Conservation (phyloP, 2,888 invertebrate genomes). For the Buathra laborator region DNA sequence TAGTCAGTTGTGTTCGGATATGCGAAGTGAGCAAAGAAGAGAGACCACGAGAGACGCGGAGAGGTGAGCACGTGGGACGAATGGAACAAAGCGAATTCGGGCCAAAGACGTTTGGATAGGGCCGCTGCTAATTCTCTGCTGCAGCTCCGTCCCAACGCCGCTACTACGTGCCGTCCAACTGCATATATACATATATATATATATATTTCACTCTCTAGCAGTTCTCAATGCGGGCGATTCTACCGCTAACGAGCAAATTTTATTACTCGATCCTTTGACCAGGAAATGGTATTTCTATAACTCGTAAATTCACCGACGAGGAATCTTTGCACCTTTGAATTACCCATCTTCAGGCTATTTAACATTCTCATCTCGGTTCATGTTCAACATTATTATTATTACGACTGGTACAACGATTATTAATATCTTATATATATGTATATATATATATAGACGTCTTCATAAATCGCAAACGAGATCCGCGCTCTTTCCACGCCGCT, state of each 20-base stretch:
- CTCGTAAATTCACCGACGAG: conserved; percentile 23
- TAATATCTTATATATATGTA: background rate
- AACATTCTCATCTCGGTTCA: background rate
- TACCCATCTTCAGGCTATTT: background rate
- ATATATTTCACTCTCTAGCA: background rate
- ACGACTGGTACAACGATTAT: no score
- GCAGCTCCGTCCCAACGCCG: background rate
- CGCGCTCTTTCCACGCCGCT: background rate
- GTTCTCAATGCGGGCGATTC: background rate
- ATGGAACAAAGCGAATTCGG: conserved; percentile 64
- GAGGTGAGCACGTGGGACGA: conserved; percentile 53
- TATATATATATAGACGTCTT: background rate
- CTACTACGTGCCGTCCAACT: conserved; percentile 1
- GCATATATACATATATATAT: no score
- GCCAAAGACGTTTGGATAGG: conserved; percentile 65
- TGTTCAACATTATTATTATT: background rate
- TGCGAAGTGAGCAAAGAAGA: conserved; percentile 6
- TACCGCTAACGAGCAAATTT: conserved; percentile 52
- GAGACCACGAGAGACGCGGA: background rate
- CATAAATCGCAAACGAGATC: background rate
- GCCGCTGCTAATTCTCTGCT: conserved; percentile 58
- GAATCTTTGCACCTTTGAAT: background rate
- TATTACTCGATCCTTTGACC: conserved; percentile 54
- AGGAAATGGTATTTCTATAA: conserved; percentile 40
- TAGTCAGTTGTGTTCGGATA: background rate